A percentile compares a stretch with the other conserved stretches of the same genome.
These are phyloP conservation scores for Nomada ferruginata DNA, from an alignment of 2,888 invertebrate genomes.

Conservation along the genomic window DNA sequence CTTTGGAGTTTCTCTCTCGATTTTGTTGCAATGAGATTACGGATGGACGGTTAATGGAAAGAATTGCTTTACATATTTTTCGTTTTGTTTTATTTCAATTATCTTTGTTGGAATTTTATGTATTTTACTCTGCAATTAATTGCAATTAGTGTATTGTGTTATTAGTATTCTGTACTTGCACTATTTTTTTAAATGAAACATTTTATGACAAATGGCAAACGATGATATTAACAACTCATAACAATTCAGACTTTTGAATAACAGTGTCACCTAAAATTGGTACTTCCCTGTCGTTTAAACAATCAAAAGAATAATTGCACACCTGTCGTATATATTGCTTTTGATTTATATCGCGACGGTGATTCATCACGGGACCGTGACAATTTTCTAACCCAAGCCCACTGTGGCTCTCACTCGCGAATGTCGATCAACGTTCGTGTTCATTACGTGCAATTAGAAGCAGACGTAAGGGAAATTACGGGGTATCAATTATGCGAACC, in stretches of 20 bases:
- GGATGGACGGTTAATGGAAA: conserved; percentile 2
- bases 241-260: too few species aligned
- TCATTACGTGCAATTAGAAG: conserved; percentile 31
- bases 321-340: not conserved
- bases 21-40: conserved; percentile 4
- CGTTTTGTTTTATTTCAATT: too few species aligned
- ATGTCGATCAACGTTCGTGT: conserved; percentile 27
- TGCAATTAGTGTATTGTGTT: too few species aligned
- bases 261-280: too few species aligned
- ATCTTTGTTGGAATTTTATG: too few species aligned
- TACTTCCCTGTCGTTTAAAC: not conserved
- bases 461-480: conserved; percentile 42
- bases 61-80: not conserved
- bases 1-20: not conserved
- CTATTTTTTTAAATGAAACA: too few species aligned
- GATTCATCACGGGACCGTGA: conserved; percentile 11
- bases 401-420: not conserved
- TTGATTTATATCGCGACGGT: not conserved
- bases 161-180: too few species aligned
- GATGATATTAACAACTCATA: too few species aligned
- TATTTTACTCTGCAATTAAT: too few species aligned
- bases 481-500: conserved; percentile 49
- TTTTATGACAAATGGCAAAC: too few species aligned
- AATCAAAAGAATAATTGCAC: not conserved
- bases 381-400: conserved; percentile 14